Evolutionary conservation across 2,113 vertebrate species (phyloP).

Genomic region (Ptilonorhynchus violaceus): DNA sequence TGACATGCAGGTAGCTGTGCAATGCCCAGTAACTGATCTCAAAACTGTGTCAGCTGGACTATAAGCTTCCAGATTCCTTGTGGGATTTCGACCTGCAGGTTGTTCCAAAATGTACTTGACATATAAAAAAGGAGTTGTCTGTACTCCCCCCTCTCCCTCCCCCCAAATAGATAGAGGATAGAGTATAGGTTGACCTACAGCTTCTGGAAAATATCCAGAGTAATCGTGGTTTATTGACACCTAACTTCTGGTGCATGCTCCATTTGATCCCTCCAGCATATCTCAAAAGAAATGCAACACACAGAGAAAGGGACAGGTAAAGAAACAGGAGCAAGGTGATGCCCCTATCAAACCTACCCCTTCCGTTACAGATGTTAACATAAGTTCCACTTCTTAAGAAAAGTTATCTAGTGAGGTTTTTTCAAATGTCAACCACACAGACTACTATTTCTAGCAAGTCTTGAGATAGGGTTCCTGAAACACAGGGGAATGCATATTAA

Average conservation of each 20-base stretch:
- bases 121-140: neutral
- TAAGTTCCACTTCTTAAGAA: neutral
- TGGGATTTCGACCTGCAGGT: neutral
- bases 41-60: neutral
- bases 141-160: neutral
- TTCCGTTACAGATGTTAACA: neutral
- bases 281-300: neutral
- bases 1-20: neutral
- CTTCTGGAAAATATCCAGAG: neutral
- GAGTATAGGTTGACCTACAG: neutral
- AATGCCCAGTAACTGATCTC: neutral
- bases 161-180: neutral
- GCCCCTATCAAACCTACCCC: neutral
- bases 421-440: neutral
- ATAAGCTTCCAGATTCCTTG: neutral
- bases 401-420: neutral
- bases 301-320: neutral
- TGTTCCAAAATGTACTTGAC: neutral
- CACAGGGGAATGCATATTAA: neutral
- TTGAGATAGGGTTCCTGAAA: neutral
- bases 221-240: neutral
- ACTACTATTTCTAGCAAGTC: neutral
- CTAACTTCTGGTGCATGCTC: neutral
- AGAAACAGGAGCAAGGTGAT: neutral
- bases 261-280: neutral